phyloP scores from a whole-genome alignment of 2,888 invertebrate species.

The Leptogaster cylindrica region DNA sequence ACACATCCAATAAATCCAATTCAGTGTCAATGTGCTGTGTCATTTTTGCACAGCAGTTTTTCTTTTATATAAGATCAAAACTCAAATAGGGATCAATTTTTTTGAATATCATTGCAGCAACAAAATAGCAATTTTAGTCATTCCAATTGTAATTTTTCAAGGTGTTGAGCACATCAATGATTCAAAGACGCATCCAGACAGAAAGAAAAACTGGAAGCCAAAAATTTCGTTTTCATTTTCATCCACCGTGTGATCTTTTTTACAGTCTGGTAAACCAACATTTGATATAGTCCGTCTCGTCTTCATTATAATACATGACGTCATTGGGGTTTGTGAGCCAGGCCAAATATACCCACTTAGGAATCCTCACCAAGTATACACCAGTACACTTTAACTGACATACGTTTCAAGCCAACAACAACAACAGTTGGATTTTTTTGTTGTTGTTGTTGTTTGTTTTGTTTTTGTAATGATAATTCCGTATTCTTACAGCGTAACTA shows the following conservation, averaged over 20 bases:
- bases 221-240: conserved; percentile 41
- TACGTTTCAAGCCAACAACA: too few species aligned
- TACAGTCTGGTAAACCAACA: conserved; percentile 40
- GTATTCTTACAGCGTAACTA: conserved; percentile 46
- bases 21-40: conserved; percentile 1
- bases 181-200: not conserved
- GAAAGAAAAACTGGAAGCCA: not conserved
- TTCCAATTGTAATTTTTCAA: not conserved
- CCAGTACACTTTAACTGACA: conserved; percentile 9
- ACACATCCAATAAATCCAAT: conserved; percentile 9
- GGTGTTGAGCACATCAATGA: not conserved
- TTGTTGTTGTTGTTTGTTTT: conserved; percentile 13
- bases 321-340: not conserved
- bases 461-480: conserved; percentile 41
- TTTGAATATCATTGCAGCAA: conserved; percentile 15
- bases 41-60: conserved; percentile 16
- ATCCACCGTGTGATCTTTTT: conserved; percentile 43
- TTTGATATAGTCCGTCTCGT: conserved; percentile 28
- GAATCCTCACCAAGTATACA: conserved; percentile 1
- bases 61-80: not conserved
- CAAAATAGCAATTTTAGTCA: not conserved
- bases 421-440: too few species aligned
- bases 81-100: conserved; percentile 16
- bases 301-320: conserved; percentile 18
- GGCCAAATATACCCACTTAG: conserved; percentile 9